Conservation (phyloP, 2,797 vertebrate species). For the Trichosurus vulpecula region DNA sequence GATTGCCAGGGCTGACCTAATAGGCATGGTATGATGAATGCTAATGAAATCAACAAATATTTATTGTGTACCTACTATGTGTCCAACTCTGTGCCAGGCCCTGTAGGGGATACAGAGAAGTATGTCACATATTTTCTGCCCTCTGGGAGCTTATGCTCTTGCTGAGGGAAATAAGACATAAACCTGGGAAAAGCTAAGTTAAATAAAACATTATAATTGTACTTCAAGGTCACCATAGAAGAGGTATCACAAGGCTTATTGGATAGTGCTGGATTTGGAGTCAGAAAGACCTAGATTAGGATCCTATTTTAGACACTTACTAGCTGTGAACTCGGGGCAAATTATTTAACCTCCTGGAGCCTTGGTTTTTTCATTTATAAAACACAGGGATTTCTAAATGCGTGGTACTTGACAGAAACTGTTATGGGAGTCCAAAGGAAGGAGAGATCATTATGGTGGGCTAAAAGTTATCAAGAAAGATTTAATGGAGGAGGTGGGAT, state of each 20-base stretch:
- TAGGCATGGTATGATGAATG: not conserved
- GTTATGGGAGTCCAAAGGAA: not conserved
- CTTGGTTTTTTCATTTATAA: not conserved
- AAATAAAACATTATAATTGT: not conserved
- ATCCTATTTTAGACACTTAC: not conserved
- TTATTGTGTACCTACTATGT: not conserved
- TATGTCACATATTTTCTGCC: not conserved
- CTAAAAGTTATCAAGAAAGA: not conserved
- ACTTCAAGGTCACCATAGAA: not conserved
- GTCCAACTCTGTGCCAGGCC: not conserved
- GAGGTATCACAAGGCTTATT: not conserved
- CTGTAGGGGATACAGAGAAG: not conserved
- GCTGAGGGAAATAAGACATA: fast-evolving
- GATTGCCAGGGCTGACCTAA: not conserved
- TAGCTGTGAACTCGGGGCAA: not conserved
- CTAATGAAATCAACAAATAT: not conserved
- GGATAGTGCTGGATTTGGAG: not conserved
- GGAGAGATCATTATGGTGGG: not conserved
- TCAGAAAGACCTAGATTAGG: not conserved
- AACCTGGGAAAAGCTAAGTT: not conserved
- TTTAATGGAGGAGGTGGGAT: not conserved
- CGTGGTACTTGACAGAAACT: not conserved
- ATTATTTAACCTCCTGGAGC: not conserved
- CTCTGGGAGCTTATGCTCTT: not conserved
- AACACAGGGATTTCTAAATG: not conserved